Base-by-base conservation (phyloP, 2,113 vertebrate species). In the Corythornis vintsioides region DNA sequence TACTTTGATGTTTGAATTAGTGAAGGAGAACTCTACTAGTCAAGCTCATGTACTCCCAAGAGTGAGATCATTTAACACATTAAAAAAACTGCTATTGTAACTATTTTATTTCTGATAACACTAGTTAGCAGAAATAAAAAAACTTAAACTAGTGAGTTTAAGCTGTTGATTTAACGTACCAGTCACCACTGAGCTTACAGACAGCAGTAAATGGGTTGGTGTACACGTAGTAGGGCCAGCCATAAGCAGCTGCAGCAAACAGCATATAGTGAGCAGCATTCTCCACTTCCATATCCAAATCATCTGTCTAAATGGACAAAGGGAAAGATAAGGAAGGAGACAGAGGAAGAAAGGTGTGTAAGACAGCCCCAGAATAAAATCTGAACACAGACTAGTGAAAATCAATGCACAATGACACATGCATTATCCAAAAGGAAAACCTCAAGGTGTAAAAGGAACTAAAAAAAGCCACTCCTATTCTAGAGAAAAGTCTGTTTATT, bases 161-260 rank as follows among this genome's bases (percentile, higher is more conserved):
- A 31, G 61, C 12, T 75, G 3, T 57, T 59, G 9, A 19, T 77
- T 11, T 14, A 52, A 97, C 98, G 88, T 97, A 99, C 99, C 99
- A 99, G 96, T 99, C 98, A 40, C 98, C 93, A 11, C 97, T 98
- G 48, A 99, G 98, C 77, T 97, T 99, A 97, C 99, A 99, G 31
- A 98, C 95, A 2, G 98, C 99, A 1, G 98, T 98, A 9, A 98
- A 92, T 0, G 97, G 98, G 95, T 98, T 98, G 59, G 98, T 98
- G 93, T 98, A 99, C 15, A 99, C 9, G 38, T 99, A 99, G 86
- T 99, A 93, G 0, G 99, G 99, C 99, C 99, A 99, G 15, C 99
- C 99, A 1, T 99, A 99, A 7, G 98, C 98, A 15, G 99, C 99
- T 1, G 97, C 98, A 21, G 99, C 99, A 94, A 99, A 99, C 76